phyloP scores from a whole-genome alignment of 1,140 invertebrate species.

The Nixonia krombeini region DNA sequence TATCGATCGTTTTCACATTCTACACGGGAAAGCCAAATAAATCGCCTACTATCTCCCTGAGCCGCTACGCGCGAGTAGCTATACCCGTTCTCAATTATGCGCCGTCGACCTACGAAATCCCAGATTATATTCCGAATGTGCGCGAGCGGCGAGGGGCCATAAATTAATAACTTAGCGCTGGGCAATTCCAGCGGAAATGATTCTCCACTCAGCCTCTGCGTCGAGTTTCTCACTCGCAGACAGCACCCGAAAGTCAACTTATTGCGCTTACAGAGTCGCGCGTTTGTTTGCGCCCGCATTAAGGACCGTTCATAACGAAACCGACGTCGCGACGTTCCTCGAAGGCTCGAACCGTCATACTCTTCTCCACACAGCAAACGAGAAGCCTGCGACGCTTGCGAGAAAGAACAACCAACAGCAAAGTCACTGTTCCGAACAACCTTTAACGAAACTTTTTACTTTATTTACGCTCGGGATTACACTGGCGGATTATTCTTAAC shows the following conservation, averaged over 20 bases:
- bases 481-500: no score
- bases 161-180: constrained; percentile 50
- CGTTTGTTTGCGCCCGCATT: neutral
- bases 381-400: no score
- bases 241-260: constrained; percentile 20
- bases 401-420: no score
- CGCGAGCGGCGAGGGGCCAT: constrained; percentile 39
- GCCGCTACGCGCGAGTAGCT: constrained; percentile 26
- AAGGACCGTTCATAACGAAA: no score
- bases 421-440: no score
- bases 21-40: constrained; percentile 51
- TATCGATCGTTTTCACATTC: constrained; percentile 53
- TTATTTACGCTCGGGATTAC: no score
- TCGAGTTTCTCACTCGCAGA: constrained; percentile 15
- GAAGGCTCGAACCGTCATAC: no score
- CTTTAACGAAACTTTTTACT: no score
- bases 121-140: constrained; percentile 49
- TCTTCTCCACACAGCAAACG: no score
- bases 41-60: constrained; percentile 44
- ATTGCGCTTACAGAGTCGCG: constrained; percentile 1
- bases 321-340: no score
- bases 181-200: constrained; percentile 45
- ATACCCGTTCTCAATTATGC: constrained; percentile 44
- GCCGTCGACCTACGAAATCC: constrained; percentile 42
- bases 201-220: constrained; percentile 7